Conservation (phyloP, 2,797 vertebrate genomes). For the Delichon dasypus region DNA sequence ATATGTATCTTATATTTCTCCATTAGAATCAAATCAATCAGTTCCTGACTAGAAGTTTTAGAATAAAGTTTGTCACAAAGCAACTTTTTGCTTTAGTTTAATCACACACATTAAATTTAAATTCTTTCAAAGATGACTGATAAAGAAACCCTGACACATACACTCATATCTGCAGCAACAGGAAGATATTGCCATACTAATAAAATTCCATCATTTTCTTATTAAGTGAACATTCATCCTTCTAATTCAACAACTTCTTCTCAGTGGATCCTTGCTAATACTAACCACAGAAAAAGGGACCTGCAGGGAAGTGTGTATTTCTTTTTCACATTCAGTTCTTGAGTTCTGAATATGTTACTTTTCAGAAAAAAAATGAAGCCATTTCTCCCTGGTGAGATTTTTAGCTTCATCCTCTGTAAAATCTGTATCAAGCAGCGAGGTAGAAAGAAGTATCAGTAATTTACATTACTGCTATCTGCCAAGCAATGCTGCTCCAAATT, state of each 20-base stretch:
- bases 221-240: neutral
- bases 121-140: neutral
- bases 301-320: neutral
- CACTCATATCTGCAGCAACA: neutral
- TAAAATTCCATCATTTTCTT: neutral
- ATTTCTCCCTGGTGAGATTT: neutral
- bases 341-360: constrained; percentile 2
- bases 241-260: neutral
- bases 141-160: neutral
- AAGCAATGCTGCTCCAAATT: neutral
- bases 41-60: neutral
- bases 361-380: constrained; percentile 1
- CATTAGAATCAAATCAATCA: neutral
- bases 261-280: neutral
- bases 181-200: neutral
- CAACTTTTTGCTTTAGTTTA: neutral
- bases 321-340: neutral
- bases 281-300: neutral
- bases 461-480: neutral
- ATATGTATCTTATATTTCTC: neutral
- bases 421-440: neutral
- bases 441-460: constrained; percentile 7
- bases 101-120: neutral
- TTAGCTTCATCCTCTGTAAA: constrained; percentile 37
- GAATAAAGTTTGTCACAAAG: neutral